phyloP scores from a whole-genome alignment of 2,113 vertebrate genomes.

The Leptobrachium ailaonicum region DNA sequence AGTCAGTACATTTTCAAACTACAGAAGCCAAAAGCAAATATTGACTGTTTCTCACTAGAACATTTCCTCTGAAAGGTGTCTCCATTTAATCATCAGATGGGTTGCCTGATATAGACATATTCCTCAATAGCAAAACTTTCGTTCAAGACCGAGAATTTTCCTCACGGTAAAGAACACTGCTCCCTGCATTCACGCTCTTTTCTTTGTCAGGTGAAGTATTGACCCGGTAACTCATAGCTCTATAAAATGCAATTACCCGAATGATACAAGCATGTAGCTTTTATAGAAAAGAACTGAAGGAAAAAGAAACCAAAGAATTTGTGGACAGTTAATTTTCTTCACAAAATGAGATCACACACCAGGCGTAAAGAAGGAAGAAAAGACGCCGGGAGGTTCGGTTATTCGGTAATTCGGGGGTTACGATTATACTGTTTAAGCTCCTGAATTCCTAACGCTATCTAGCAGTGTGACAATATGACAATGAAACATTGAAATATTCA shows the following conservation, averaged over 20 bases:
- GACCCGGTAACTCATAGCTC: not conserved
- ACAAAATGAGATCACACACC: not conserved
- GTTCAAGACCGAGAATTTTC: too few relatives aligned
- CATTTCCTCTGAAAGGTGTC: too few relatives aligned
- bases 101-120: too few relatives aligned
- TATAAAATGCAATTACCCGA: not conserved
- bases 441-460: not conserved
- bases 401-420: not conserved
- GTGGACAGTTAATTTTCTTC: not conserved
- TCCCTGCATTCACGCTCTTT: not conserved
- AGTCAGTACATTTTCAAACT: too few relatives aligned
- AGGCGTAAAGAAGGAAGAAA: not conserved
- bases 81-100: too few relatives aligned
- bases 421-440: not conserved
- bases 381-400: not conserved
- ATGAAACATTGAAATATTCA: conserved; percentile 17
- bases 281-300: not conserved
- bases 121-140: too few relatives aligned
- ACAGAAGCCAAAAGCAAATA: too few relatives aligned
- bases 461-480: not conserved
- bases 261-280: not conserved
- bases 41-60: too few relatives aligned
- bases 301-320: not conserved
- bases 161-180: not conserved
- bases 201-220: not conserved